A percentile compares a stretch with the other conserved stretches of the same genome.
These are phyloP conservation scores for Probaryconus sp. DNA, from an alignment of 1,140 invertebrate genomes.

Conservation along the genomic window DNA sequence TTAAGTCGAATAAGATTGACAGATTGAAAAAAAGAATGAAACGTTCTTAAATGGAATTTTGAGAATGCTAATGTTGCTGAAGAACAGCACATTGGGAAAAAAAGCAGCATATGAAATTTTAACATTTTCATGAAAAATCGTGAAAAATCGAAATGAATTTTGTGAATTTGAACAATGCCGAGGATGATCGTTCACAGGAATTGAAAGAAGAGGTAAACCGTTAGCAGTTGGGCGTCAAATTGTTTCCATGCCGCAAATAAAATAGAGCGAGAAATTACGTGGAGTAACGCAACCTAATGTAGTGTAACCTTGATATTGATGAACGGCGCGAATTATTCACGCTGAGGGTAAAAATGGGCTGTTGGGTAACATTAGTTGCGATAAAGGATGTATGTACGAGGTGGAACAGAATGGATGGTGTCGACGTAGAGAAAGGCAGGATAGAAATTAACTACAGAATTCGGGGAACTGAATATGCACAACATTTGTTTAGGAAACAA, in stretches of 20 bases:
- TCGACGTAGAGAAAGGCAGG: slow-evolving; percentile 14
- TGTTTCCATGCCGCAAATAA: slow-evolving; percentile 18
- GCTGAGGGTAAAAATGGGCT: slow-evolving; percentile 3
- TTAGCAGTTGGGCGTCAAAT: slow-evolving; percentile 7
- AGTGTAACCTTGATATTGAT: slow-evolving; percentile 27
- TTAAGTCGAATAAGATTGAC: no score
- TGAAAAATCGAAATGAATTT: no score
- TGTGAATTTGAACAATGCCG: no score
- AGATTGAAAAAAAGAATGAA: no score
- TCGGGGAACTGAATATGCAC: no score
- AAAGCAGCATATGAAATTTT: no score
- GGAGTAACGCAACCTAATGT: slow-evolving; percentile 14
- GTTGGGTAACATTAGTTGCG: slow-evolving; percentile 7
- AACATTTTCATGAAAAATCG: no score
- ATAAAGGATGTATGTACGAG: slow-evolving; percentile 20
- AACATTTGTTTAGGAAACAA: no score
- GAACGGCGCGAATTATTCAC: slow-evolving; percentile 20
- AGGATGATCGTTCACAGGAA: no score
- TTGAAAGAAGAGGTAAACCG: slow-evolving; percentile 22
- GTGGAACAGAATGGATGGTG: not conserved
- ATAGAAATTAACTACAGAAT: slow-evolving; percentile 34
- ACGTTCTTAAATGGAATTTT: no score
- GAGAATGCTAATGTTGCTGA: no score
- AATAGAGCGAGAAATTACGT: slow-evolving; percentile 5
- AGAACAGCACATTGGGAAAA: no score